phyloP scores from a whole-genome alignment of 1,140 invertebrate genomes.

The Drosophila prosaltans region DNA sequence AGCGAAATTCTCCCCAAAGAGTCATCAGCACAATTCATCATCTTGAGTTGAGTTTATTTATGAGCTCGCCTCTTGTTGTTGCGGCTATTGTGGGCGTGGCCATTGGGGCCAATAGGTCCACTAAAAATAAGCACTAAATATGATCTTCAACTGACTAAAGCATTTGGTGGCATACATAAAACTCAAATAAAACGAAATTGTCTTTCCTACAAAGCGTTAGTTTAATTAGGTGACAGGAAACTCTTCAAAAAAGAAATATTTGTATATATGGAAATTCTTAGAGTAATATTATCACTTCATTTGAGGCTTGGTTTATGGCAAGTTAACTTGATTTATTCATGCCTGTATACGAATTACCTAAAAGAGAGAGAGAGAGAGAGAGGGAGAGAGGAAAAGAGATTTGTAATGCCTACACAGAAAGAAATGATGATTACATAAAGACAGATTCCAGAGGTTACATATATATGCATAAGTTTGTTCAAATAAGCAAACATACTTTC shows the following conservation, averaged over 20 bases:
- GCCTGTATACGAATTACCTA: background rate
- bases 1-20: constrained; percentile 56
- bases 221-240: constrained; percentile 9
- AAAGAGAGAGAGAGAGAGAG: background rate
- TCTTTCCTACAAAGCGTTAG: background rate
- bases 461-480: background rate
- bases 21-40: constrained; percentile 74
- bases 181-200: background rate
- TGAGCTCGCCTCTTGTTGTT: constrained; percentile 12
- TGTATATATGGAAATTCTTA: background rate
- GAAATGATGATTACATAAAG: background rate
- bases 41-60: constrained; percentile 60
- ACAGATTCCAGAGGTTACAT: background rate
- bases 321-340: constrained; percentile 11
- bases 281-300: constrained; percentile 11
- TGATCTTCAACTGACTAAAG: background rate
- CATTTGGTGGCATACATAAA: background rate
- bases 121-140: constrained; percentile 15
- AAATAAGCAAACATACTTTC: no score
- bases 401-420: background rate
- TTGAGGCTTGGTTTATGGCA: constrained; percentile 3
- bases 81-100: background rate
- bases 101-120: background rate
- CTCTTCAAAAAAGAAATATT: background rate
- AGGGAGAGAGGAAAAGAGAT: background rate